These are phyloP conservation scores for Rhincodon typus DNA, from an alignment of 2,797 vertebrate species.

Conservation along the genomic window DNA sequence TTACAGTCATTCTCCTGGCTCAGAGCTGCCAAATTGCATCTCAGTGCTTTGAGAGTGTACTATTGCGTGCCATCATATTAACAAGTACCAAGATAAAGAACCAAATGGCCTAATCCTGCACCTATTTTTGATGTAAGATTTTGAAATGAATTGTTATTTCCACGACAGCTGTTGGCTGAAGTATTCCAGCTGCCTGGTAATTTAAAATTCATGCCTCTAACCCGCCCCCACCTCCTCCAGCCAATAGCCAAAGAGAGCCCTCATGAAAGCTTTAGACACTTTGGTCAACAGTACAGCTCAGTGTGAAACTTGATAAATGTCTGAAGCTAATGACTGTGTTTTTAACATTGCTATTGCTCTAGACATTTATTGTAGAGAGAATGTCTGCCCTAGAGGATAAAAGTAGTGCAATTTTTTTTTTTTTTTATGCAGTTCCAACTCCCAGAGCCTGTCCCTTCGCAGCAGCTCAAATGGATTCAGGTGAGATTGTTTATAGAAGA, in stretches of 20 bases:
- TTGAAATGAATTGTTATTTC: background rate
- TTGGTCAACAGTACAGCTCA: background rate
- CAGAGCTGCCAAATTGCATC: background rate
- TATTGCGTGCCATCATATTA: background rate
- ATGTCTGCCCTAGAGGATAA: background rate
- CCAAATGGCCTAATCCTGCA: too few species aligned
- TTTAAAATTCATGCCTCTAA: background rate
- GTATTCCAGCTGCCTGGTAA: background rate
- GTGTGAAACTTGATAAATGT: background rate
- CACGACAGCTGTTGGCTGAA: background rate
- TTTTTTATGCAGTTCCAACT: conserved; percentile 57
- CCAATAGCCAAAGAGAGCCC: background rate
- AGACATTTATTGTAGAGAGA: background rate
- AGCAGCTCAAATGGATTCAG: conserved; percentile 77
- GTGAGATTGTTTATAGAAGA: too few species aligned
- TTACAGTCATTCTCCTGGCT: background rate
- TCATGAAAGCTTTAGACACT: background rate
- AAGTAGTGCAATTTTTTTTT: conserved; percentile 32
- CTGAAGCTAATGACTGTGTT: background rate
- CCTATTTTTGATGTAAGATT: too few species aligned
- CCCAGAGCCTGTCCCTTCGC: conserved; percentile 62
- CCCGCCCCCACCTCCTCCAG: background rate
- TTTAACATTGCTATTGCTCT: background rate
- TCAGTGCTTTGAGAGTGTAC: background rate
- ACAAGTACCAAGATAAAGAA: background rate